These are phyloP conservation scores for Euclidia mi DNA, from an alignment of 2,888 invertebrate species.

Conservation along the genomic window DNA sequence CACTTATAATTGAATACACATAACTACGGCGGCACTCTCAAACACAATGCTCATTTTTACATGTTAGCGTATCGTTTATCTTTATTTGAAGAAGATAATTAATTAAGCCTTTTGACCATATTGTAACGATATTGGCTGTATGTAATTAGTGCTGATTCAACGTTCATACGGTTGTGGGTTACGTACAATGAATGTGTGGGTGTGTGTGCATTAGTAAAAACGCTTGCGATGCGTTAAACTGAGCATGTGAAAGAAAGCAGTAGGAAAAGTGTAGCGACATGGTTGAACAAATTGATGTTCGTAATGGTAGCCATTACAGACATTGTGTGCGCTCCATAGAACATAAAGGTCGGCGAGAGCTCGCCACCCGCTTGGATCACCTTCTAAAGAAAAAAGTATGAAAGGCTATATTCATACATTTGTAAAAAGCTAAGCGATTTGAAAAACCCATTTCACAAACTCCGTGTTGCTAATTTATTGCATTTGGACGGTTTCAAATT, in stretches of 20 bases:
- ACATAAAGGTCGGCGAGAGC: constrained; percentile 74
- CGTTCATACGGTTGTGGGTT: too few species aligned
- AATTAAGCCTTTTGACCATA: constrained; percentile 21
- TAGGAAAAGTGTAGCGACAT: constrained; percentile 80
- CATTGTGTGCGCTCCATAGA: constrained; percentile 83
- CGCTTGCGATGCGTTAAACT: constrained; percentile 65
- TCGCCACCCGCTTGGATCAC: constrained; percentile 60
- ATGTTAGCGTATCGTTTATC: constrained; percentile 28
- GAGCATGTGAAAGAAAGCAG: constrained; percentile 72
- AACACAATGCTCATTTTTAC: constrained; percentile 43
- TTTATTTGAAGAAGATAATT: constrained; percentile 31
- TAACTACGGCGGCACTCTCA: constrained; percentile 30
- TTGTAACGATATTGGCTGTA: constrained; percentile 6
- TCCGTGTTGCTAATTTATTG: constrained; percentile 64
- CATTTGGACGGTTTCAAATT: constrained; percentile 60
- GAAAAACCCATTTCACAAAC: constrained; percentile 64
- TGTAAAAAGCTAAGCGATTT: constrained; percentile 66
- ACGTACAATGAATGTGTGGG: too few species aligned
- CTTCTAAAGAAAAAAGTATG: constrained; percentile 70
- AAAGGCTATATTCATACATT: constrained; percentile 79
- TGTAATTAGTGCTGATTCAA: constrained; percentile 1
- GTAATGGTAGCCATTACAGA: constrained; percentile 83
- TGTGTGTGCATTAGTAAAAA: constrained; percentile 8
- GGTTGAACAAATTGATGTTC: constrained; percentile 81
- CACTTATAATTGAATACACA: constrained; percentile 47